Base-by-base conservation (phyloP, 2,888 invertebrate genomes). In the Pachymerium ferrugineum region DNA sequence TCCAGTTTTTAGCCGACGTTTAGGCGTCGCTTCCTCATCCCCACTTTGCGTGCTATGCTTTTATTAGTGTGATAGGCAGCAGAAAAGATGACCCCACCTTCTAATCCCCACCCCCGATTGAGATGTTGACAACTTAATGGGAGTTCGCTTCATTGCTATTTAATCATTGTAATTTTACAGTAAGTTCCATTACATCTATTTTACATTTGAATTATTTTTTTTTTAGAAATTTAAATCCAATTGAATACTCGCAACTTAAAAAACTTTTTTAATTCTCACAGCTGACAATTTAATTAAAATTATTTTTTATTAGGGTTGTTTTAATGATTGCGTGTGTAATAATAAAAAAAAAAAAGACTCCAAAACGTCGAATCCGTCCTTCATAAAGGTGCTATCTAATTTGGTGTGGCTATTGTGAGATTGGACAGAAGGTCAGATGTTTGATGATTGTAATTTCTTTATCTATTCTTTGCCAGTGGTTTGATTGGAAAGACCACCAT, bases 41-140 rank as follows among this genome's bases (percentile, higher is more conserved):
- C 12, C 38, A 12, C 54, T 54, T 54, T 54, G 54, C 54, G 54
- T 54, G 54, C 3, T 25, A 10, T 25, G 28, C 12, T 54, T 54
- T 54, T 54, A 54, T 54, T 54, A 54, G 25, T 54, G 25, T 54
- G 54, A 54, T 54, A 25, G 54, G 54, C 54, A 54, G 54, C 25
- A 25, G 54, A 54, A 54, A 54, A 54, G 54, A 54, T 54, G 54
- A 54, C 54, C n/a, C 54, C 54, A 54, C 54, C 54, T 54, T 54
- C 28, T 54, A n/a, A 54, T 54, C 54, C 28, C 54, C 54, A 54
- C 54, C 54, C 54, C 54, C 54, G 54, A 54, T 54, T 54, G 54
- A 54, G 54, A 54, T 54, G 54, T 54, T 54, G 54, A 54, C 54
- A 54, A 28, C 10, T 54, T 54, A 54, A 54, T 54, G 54, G 54